These are phyloP conservation scores for Andrena trimmerana DNA, from an alignment of 2,888 invertebrate species.

Conservation along the genomic window DNA sequence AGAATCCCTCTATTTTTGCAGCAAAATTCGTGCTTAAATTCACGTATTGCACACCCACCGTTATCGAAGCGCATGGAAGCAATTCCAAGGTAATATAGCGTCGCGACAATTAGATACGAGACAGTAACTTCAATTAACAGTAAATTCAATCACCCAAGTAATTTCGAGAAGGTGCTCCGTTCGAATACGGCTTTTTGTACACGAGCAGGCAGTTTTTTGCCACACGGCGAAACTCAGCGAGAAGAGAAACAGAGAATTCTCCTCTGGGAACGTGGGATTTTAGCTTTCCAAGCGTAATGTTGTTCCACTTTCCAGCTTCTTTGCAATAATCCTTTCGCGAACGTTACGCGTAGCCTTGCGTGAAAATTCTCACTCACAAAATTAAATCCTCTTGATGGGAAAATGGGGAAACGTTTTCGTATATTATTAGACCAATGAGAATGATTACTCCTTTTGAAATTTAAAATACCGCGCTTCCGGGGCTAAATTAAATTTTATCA, in stretches of 20 bases:
- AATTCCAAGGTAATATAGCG: neutral
- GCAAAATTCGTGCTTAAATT: neutral
- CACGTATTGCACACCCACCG: neutral
- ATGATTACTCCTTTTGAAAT: too few species aligned
- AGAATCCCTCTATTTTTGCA: neutral
- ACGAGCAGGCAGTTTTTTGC: neutral
- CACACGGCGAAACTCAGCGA: neutral
- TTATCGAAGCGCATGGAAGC: neutral
- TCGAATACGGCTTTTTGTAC: neutral
- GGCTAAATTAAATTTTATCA: too few species aligned
- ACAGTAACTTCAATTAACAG: conserved; percentile 18
- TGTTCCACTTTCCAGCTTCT: too few species aligned
- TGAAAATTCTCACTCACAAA: too few species aligned
- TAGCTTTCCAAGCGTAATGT: conserved; percentile 1
- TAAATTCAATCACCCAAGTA: conserved; percentile 17
- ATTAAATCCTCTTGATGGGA: too few species aligned
- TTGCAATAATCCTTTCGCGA: too few species aligned
- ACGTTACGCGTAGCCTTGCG: too few species aligned
- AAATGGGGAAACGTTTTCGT: too few species aligned
- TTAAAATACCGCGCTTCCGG: too few species aligned
- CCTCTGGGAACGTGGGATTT: conserved; percentile 4
- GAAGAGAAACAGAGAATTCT: neutral
- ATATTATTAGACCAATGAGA: too few species aligned
- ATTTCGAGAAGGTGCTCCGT: neutral
- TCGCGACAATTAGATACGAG: neutral